Evolutionary conservation across 1,140 invertebrate genomes (phyloP).

Genomic region (Scaptodrosophila lebanonensis): DNA sequence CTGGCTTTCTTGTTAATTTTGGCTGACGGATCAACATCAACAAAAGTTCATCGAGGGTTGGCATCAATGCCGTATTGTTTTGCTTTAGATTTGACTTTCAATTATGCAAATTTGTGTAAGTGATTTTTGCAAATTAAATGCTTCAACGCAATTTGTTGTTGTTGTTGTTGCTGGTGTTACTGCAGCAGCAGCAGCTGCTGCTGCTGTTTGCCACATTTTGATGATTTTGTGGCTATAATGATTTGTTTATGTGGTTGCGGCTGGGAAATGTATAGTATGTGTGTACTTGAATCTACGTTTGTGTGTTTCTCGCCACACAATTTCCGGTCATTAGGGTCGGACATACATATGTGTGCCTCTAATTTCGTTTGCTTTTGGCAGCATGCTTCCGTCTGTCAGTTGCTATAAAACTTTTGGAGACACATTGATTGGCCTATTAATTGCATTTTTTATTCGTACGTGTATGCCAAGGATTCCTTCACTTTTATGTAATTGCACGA

Average conservation of each 20-base stretch:
- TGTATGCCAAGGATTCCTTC: conserved; percentile 2
- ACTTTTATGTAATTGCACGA: conserved; percentile 15
- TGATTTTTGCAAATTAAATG: conserved; percentile 40
- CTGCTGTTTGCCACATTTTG: conserved; percentile 9
- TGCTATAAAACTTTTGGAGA: no score
- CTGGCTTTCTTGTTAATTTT: no score
- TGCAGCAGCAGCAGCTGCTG: no score
- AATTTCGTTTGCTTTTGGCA: conserved; percentile 19
- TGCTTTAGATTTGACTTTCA: conserved; percentile 30
- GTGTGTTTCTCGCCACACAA: conserved; percentile 57
- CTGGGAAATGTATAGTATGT: background rate
- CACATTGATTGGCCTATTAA: conserved; percentile 51
- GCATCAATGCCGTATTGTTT: no score
- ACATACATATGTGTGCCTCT: conserved; percentile 36
- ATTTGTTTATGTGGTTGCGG: conserved; percentile 63
- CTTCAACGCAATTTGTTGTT: conserved; percentile 27
- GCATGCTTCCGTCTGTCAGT: no score
- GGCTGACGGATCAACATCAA: no score
- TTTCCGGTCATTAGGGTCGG: conserved; percentile 71
- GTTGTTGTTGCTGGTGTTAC: conserved; percentile 26
- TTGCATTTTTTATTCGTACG: conserved; percentile 31
- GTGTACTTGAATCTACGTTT: background rate
- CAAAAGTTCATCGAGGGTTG: no score
- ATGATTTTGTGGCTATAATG: conserved; percentile 67
- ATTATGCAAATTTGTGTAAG: conserved; percentile 53